phyloP scores from a whole-genome alignment of 2,797 vertebrate genomes.

The Mus spretus region DNA sequence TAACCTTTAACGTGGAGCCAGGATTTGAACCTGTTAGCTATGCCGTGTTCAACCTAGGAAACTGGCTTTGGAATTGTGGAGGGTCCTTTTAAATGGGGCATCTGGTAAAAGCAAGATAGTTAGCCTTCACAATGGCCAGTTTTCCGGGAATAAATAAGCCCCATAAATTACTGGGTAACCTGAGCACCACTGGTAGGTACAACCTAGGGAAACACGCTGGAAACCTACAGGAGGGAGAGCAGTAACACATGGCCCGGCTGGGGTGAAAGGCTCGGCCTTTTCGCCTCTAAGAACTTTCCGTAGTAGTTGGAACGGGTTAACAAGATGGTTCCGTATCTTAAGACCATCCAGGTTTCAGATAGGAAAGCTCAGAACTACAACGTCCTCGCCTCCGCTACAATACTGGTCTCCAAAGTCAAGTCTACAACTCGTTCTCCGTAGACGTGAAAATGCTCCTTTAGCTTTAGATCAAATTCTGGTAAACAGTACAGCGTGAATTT shows the following conservation, averaged over 20 bases:
- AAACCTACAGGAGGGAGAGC: not conserved
- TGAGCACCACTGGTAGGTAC: not conserved
- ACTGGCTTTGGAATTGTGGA: not conserved
- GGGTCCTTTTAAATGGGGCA: not conserved
- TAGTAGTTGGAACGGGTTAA: not conserved
- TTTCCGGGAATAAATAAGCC: not conserved
- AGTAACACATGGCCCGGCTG: not conserved
- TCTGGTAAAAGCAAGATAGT: constrained; percentile 9
- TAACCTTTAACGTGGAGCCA: not conserved
- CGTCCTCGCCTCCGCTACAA: not conserved
- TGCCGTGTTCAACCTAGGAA: not conserved
- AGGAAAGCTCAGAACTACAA: not conserved
- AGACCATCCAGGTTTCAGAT: not conserved
- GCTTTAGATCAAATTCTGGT: not conserved
- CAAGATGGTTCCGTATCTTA: not conserved
- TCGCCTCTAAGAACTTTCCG: not conserved
- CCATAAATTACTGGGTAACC: not conserved
- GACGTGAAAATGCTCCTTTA: not conserved
- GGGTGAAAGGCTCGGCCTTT: not conserved
- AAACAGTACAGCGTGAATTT: not conserved
- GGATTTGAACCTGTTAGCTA: not conserved
- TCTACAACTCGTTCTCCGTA: not conserved
- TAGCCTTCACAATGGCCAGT: not conserved
- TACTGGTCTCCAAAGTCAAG: not conserved
- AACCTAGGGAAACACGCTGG: not conserved